Percentiles rank a stretch among this genome's conserved stretches.
Evolutionary conservation across 2,888 invertebrate genomes (phyloP).

Genomic region (Scaptodrosophila latifasciaeformis): DNA sequence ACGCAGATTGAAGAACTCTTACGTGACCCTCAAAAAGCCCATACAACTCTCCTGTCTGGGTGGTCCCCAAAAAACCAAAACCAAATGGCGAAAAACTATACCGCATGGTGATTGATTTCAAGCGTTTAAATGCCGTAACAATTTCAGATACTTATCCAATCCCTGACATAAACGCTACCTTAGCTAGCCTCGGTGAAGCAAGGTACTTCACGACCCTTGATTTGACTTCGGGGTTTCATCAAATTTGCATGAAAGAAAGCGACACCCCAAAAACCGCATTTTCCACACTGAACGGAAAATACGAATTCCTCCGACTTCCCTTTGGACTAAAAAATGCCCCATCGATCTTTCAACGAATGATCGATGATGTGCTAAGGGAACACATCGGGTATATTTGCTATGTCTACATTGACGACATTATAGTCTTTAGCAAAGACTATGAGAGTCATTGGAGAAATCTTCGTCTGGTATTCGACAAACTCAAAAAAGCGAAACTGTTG

Average conservation of each 20-base stretch:
- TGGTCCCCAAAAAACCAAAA: conserved; percentile 35
- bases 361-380: conserved; percentile 32
- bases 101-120: conserved; percentile 32
- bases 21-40: conserved; percentile 45
- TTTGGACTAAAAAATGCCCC: too few species aligned
- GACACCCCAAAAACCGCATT: conserved; percentile 39
- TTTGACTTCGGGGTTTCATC: conserved; percentile 40
- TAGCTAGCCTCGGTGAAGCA: conserved; percentile 33
- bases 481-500: neutral
- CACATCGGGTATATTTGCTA: conserved; percentile 17
- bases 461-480: neutral
- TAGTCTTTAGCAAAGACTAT: neutral
- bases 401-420: conserved; percentile 27
- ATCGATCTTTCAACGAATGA: conserved; percentile 36
- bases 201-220: conserved; percentile 38
- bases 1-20: conserved; percentile 59
- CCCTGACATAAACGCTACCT: conserved; percentile 29
- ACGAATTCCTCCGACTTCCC: too few species aligned
- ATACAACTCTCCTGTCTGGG: conserved; percentile 50
- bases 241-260: conserved; percentile 30
- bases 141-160: conserved; percentile 32
- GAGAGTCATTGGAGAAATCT: neutral
- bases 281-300: too few species aligned
- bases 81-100: conserved; percentile 27
- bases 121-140: conserved; percentile 34